phyloP scores from a whole-genome alignment of 1,140 invertebrate species.

The Chrysopa pallens region DNA sequence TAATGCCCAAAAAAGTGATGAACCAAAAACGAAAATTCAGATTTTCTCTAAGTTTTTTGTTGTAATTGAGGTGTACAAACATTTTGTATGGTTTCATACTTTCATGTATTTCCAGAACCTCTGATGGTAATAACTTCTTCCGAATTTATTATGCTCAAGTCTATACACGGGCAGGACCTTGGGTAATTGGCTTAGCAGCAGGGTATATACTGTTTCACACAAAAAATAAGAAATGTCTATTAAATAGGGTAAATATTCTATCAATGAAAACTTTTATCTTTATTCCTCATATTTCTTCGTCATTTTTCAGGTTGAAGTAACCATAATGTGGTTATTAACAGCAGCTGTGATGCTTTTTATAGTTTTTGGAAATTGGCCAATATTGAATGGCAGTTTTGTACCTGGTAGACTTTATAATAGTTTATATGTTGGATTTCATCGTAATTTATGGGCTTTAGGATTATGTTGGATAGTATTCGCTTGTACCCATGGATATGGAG shows the following conservation, averaged over 20 bases:
- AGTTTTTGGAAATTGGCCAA: constrained; percentile 6
- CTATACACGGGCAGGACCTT: constrained; percentile 12
- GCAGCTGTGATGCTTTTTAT: background rate
- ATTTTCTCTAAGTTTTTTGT: too few species aligned
- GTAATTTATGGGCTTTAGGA: constrained; percentile 36
- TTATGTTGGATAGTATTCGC: constrained; percentile 51
- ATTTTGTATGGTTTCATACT: too few species aligned
- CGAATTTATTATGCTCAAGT: constrained; percentile 3
- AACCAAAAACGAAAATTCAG: too few species aligned
- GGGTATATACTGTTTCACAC: constrained; percentile 11
- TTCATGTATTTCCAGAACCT: too few species aligned
- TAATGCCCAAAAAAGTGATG: too few species aligned
- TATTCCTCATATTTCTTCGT: background rate
- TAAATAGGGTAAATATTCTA: background rate
- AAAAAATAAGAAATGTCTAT: constrained; percentile 1
- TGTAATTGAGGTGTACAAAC: too few species aligned
- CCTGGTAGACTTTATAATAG: constrained; percentile 26
- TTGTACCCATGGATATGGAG: constrained; percentile 42
- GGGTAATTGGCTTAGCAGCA: constrained; percentile 14
- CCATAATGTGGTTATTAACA: background rate
- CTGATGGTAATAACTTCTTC: too few species aligned
- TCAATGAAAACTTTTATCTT: background rate
- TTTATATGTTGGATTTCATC: constrained; percentile 38
- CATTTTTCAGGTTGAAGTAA: background rate
- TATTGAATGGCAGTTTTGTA: constrained; percentile 7